Conservation (phyloP, 2,797 vertebrate species). For the Xiphorhynchus erythropygius region DNA sequence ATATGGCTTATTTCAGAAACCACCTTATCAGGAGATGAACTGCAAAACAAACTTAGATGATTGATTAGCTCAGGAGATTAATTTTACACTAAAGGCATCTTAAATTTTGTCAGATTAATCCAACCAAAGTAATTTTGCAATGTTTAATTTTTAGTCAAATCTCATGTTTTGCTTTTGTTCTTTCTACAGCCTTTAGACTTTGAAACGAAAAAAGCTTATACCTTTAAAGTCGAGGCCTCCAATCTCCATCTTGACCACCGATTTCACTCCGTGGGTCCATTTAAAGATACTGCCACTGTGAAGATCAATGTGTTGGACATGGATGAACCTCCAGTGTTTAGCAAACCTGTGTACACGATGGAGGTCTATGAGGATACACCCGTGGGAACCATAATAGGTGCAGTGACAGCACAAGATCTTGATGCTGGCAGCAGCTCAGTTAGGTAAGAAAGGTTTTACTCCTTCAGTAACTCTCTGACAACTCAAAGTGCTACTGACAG, state of each 20-base stretch:
- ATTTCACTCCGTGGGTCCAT: slow-evolving; percentile 91
- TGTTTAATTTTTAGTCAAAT: background rate
- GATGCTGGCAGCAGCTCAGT: slow-evolving; percentile 91
- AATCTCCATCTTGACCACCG: slow-evolving; percentile 91
- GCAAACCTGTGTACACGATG: slow-evolving; percentile 91
- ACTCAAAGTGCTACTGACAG: background rate
- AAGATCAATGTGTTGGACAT: slow-evolving; percentile 95
- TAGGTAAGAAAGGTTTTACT: slow-evolving; percentile 80
- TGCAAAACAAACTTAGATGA: background rate
- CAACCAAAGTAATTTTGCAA: background rate
- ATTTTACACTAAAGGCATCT: background rate
- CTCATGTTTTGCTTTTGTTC: slow-evolving; percentile 21
- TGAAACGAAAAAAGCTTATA: slow-evolving; percentile 95
- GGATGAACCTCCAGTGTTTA: slow-evolving; percentile 95
- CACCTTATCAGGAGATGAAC: background rate
- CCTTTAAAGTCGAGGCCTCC: slow-evolving; percentile 95
- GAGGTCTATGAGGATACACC: slow-evolving; percentile 96
- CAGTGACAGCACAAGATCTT: slow-evolving; percentile 94
- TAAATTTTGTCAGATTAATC: background rate
- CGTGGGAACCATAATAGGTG: slow-evolving; percentile 92
- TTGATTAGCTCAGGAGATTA: background rate
- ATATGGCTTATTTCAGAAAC: slow-evolving; percentile 1
- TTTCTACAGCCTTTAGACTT: slow-evolving; percentile 88
- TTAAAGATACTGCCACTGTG: slow-evolving; percentile 96
- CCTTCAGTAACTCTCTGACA: background rate